Base-by-base conservation (phyloP, 2,888 invertebrate species). In the Trissolcus japonicus region DNA sequence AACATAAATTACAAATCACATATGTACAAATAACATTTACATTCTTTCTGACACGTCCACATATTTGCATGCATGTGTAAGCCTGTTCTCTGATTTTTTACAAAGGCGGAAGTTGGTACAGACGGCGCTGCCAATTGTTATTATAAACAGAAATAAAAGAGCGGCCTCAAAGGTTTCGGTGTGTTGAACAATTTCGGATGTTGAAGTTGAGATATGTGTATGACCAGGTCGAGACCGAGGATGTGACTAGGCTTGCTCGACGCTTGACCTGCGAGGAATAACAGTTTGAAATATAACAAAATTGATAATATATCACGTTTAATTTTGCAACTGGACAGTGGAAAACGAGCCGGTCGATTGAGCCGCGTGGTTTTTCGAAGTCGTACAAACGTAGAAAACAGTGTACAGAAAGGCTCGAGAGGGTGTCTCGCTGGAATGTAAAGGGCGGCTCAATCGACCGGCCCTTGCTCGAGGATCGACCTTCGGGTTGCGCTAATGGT, bases 401-500 rank as follows among this genome's bases (percentile, higher is more conserved):
- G 35, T 35, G 35, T 35, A 35, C 35, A 35, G 35, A 35, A 35
- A 35, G 35, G 35, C 35, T 35, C 35, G 35, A 35, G 35, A 25
- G 6, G 1, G 35, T 35, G 9, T 35, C 35, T 35, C 35, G 35
- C 2, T 35, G 35, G 35, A 35, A 35, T 35, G 35, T 35, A 46
- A 46, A 14, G 9, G n/a, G 46, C n/a, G 6, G 16, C n/a, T 9
- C 6, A 16, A 46, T 46, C 46, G 46, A 16, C 46, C 54, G 9
- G 25, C 40, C 29, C 43, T 16, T 57, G 66, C 50, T 61, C 59
- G 25, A 69, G 76, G 69, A 69, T 65, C 69, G 65, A 69, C 19
- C 69, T 69, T 76, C 53, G 59, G 63, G 65, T 59, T 62, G 67
- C 61, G 14, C 59, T 63, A 77, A 73, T 68, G 72, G 68, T 63